These are phyloP conservation scores for Melanotaenia nigrans DNA, from an alignment of 2,797 vertebrate species.

Conservation along the genomic window DNA sequence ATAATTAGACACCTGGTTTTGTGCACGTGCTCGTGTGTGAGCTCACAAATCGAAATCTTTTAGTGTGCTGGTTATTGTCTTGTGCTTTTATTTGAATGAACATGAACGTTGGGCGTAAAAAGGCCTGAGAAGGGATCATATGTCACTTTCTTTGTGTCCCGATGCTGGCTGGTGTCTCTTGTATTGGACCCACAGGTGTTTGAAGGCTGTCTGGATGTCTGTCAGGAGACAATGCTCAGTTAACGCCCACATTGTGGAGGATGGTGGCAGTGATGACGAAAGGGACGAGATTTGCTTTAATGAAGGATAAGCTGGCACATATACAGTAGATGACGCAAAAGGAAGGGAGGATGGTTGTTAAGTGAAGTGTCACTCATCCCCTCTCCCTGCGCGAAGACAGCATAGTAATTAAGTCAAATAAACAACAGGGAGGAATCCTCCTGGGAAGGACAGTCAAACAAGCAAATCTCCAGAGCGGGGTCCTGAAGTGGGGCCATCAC, in stretches of 20 bases:
- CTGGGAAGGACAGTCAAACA: conserved; percentile 61
- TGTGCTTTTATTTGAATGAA: conserved; percentile 11
- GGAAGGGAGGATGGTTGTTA: conserved; percentile 70
- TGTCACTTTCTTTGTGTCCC: conserved; percentile 38
- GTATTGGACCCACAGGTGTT: conserved; percentile 77
- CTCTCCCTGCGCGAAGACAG: conserved; percentile 56
- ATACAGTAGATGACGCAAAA: conserved; percentile 54
- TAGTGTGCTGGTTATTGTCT: conserved; percentile 36
- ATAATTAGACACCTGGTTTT: conserved; percentile 75
- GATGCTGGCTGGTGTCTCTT: conserved; percentile 14
- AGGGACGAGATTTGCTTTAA: conserved; percentile 55
- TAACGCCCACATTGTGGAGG: conserved; percentile 57
- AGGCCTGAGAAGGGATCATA: conserved; percentile 24
- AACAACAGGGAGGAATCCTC: conserved; percentile 77
- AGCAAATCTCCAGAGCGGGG: conserved; percentile 19
- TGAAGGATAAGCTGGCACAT: conserved; percentile 73
- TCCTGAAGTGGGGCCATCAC: conserved; percentile 6
- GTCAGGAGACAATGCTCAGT: conserved; percentile 59
- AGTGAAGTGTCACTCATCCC: conserved; percentile 80
- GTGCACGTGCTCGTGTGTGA: conserved; percentile 29
- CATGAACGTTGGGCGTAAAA: conserved; percentile 14
- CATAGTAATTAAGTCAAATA: conserved; percentile 83
- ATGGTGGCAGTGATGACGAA: conserved; percentile 20
- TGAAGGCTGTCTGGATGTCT: conserved; percentile 78
- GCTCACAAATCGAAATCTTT: conserved; percentile 39